Evolutionary conservation across 2,113 vertebrate species (phyloP).

Genomic region (Solea solea): DNA sequence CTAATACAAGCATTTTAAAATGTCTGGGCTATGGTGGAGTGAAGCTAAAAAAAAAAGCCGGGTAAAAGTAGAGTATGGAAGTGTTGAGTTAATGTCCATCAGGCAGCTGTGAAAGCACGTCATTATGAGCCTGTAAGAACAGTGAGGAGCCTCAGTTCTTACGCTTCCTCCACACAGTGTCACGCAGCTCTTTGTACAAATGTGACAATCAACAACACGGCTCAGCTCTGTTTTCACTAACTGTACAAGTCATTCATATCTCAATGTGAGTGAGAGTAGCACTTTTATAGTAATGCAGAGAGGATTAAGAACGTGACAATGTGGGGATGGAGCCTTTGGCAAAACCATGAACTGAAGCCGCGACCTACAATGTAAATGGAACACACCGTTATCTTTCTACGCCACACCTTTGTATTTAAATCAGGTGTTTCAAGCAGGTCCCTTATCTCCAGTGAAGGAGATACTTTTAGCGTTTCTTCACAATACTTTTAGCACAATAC

Average conservation of each 20-base stretch:
- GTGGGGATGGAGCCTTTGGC: no score
- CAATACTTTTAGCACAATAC: no score
- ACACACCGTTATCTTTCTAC: no score
- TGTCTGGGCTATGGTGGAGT: no score
- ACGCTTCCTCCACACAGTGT: conserved; percentile 14
- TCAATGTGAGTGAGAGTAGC: neutral
- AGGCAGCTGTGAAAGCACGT: neutral
- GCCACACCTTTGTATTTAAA: no score
- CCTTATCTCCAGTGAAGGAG: no score
- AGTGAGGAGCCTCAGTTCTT: conserved; percentile 3
- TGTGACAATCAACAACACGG: conserved; percentile 21
- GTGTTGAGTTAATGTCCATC: neutral
- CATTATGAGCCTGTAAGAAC: neutral
- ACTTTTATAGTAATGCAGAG: neutral
- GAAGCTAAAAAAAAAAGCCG: no score
- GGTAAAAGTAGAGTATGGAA: neutral
- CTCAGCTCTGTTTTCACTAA: conserved; percentile 9
- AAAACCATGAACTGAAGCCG: no score
- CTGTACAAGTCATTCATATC: conserved; percentile 12
- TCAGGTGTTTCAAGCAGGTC: no score
- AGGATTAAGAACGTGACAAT: neutral
- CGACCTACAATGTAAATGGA: no score
- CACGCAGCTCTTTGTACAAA: conserved; percentile 21
- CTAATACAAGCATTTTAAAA: no score
- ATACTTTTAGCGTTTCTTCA: no score